These are phyloP conservation scores for Proterorhinus semilunaris DNA, from an alignment of 2,113 vertebrate species.

Conservation along the genomic window DNA sequence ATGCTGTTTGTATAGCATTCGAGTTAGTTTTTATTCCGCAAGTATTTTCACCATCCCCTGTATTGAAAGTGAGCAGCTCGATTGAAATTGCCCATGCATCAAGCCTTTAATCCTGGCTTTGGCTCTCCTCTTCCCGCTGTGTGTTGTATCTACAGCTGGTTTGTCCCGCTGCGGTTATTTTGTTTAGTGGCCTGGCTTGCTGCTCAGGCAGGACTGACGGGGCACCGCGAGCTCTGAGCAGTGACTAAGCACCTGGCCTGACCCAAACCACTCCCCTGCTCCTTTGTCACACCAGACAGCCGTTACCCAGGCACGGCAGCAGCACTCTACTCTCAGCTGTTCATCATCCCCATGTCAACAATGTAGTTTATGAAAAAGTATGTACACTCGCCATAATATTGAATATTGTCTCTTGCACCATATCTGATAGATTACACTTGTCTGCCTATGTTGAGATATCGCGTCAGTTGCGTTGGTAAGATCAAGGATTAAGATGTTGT, in stretches of 20 bases:
- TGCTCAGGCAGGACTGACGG: constrained; percentile 39
- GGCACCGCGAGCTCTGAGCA: constrained; percentile 12
- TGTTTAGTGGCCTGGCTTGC: constrained; percentile 41
- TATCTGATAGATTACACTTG: too few species aligned
- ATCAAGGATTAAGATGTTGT: not conserved
- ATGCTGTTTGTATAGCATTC: too few species aligned
- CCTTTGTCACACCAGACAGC: constrained; percentile 22
- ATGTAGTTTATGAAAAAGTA: not conserved
- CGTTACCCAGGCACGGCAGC: not conserved
- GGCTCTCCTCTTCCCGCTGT: not conserved
- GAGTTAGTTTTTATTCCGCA: not conserved
- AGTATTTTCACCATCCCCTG: not conserved
- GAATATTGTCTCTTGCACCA: not conserved
- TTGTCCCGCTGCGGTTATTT: constrained; percentile 27
- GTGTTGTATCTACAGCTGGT: not conserved
- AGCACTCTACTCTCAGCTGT: not conserved
- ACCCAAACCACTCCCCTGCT: constrained; percentile 34
- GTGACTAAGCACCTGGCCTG: constrained; percentile 23
- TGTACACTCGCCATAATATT: not conserved
- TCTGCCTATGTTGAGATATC: too few species aligned
- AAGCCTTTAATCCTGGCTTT: not conserved
- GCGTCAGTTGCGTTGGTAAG: not conserved
- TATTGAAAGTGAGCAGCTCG: not conserved
- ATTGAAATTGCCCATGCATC: constrained; percentile 2
- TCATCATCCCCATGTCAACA: not conserved